phyloP scores from a whole-genome alignment of 2,888 invertebrate genomes.

The Taenaris catops region DNA sequence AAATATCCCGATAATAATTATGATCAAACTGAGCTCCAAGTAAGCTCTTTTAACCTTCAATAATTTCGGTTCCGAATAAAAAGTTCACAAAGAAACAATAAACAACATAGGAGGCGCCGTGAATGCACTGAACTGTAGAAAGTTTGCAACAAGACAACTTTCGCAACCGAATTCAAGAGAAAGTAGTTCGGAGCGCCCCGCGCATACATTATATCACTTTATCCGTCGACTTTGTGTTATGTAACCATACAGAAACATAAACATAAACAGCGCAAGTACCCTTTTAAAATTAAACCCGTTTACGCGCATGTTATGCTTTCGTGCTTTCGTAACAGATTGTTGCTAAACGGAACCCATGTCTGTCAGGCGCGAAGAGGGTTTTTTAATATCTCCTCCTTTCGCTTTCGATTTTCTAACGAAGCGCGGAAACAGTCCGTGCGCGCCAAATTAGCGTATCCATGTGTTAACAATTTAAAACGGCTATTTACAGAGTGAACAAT shows the following conservation, averaged over 20 bases:
- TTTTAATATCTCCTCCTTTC: conserved; percentile 34
- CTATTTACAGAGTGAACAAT: conserved; percentile 67
- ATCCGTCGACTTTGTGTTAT: conserved; percentile 60
- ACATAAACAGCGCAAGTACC: conserved; percentile 11
- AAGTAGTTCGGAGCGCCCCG: conserved; percentile 66
- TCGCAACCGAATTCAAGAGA: conserved; percentile 79
- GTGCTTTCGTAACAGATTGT: conserved; percentile 33
- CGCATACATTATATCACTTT: conserved; percentile 75
- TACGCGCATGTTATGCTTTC: conserved; percentile 2
- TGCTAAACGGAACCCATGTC: conserved; percentile 38
- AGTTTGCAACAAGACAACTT: conserved; percentile 73
- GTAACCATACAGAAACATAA: conserved; percentile 40
- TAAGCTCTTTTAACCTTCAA: no score
- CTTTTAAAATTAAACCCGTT: conserved; percentile 1
- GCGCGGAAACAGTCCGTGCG: conserved; percentile 52
- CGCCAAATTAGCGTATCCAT: conserved; percentile 62
- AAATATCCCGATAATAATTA: no score
- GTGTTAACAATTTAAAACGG: conserved; percentile 46
- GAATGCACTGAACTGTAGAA: conserved; percentile 67
- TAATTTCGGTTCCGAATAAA: no score
- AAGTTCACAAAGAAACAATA: conserved; percentile 9
- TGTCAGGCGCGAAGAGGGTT: conserved; percentile 13
- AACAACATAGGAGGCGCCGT: conserved; percentile 12
- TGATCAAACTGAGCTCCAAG: no score
- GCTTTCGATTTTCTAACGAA: conserved; percentile 51